phyloP scores from a whole-genome alignment of 1,140 invertebrate species.

The Lamellibrachia luymesi region DNA sequence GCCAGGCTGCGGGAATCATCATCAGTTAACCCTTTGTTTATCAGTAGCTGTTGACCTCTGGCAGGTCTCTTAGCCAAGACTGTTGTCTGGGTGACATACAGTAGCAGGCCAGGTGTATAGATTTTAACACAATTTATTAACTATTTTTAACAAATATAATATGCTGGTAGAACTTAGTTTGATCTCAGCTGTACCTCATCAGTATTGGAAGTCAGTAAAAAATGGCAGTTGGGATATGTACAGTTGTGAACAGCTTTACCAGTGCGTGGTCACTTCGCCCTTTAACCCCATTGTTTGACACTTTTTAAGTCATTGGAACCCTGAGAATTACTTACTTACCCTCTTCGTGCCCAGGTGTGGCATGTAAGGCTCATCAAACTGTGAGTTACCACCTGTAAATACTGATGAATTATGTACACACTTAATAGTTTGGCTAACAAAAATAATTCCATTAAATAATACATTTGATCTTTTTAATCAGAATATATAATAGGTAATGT shows the following conservation, averaged over 20 bases:
- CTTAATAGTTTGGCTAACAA: no score
- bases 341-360: background rate
- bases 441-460: no score
- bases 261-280: background rate
- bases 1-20: background rate
- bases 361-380: no score
- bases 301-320: background rate
- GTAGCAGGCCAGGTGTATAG: background rate
- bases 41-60: background rate
- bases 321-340: background rate
- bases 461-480: no score
- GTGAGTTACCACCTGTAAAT: no score
- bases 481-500: no score
- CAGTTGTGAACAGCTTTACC: background rate
- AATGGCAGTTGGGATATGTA: background rate
- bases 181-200: background rate
- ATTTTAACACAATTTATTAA: background rate
- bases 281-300: background rate
- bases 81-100: background rate
- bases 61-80: background rate
- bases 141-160: background rate
- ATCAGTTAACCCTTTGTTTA: background rate
- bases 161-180: background rate
- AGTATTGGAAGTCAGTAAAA: background rate
- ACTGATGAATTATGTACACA: no score